Evolutionary conservation across 2,797 vertebrate genomes (phyloP).

Genomic region (Enteromius argenteus): DNA sequence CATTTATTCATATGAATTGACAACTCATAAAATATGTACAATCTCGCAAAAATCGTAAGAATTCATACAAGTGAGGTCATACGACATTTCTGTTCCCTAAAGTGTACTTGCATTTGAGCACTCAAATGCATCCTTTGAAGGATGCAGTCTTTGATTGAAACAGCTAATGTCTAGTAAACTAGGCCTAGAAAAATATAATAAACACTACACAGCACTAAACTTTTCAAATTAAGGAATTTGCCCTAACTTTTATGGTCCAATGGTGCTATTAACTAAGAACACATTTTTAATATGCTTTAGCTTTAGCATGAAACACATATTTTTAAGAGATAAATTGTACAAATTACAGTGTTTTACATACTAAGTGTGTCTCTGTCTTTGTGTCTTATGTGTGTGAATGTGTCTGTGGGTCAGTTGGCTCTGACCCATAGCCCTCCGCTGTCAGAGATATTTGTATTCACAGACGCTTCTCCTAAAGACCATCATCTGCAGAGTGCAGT

Average conservation of each 20-base stretch:
- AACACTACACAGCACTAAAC: not conserved
- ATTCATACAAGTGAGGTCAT: too few relatives aligned
- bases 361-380: constrained; percentile 10
- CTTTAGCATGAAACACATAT: not conserved
- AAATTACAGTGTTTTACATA: not conserved
- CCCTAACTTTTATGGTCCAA: not conserved
- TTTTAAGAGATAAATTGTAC: not conserved
- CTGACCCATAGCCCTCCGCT: constrained; percentile 85
- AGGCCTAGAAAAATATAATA: not conserved
- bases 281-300: not conserved
- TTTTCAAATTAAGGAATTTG: not conserved
- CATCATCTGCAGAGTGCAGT: constrained; percentile 78
- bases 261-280: not conserved
- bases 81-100: too few relatives aligned
- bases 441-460: constrained; percentile 91
- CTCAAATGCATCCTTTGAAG: not conserved
- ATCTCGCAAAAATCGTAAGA: too few relatives aligned
- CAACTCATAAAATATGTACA: too few relatives aligned
- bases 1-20: too few relatives aligned
- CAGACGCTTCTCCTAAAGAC: constrained; percentile 89
- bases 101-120: not conserved
- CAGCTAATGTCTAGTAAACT: not conserved
- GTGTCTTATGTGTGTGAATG: constrained; percentile 27
- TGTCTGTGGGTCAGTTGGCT: constrained; percentile 77
- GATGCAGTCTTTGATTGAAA: not conserved